Evolutionary conservation across 2,797 vertebrate genomes (phyloP), one percentile per base, ranked within the genome.

Genomic region (Crocidura indochinensis): DNA sequence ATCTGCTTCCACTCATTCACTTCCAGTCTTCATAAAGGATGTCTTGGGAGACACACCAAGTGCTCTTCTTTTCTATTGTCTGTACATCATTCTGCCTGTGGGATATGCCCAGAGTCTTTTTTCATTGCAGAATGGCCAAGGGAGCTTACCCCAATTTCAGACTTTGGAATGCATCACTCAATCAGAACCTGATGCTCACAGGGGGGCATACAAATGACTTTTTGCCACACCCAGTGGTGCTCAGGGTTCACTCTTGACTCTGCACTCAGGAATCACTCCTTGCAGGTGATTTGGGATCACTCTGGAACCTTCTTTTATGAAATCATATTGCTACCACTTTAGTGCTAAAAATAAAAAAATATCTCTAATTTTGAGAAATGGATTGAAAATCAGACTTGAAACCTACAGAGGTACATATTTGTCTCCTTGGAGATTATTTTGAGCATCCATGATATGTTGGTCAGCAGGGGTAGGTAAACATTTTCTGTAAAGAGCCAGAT

Each of bases 361-460:
- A 72, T 17, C 44, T 73, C 6, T 31, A 56, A 78, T 4, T 17
- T 76, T 24, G 31, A 6, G 46, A 78, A 78, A 47, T 7, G 64
- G 62, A 62, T 90, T 88, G 83, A 38, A 92, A 92, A 86, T 80
- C 81, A 90, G 56, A 80, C 81, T 27, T 49, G 38, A 17, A 12
- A 6, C 15, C 11, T 67, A 26, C 17, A 3, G 76, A 79, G 9
- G 53, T 90, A 22, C 22, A 22, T 80, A 24, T 51, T 79, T 65
- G 91, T 3, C 29, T 75, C 44, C 65, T 8, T 60, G 56, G 27
- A 29, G 46, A 69, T 79, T 46, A 49, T 88, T 90, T 69, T 76
- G 73, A 90, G 6, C 24, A 65, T 47, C n/a, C 22, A 53, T 56
- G 73, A 86, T 62, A 44, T 47, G 64, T n/a, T 65, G 8, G 27